Conservation (phyloP, 2,888 invertebrate genomes). For the Trachelus iudaicus region DNA sequence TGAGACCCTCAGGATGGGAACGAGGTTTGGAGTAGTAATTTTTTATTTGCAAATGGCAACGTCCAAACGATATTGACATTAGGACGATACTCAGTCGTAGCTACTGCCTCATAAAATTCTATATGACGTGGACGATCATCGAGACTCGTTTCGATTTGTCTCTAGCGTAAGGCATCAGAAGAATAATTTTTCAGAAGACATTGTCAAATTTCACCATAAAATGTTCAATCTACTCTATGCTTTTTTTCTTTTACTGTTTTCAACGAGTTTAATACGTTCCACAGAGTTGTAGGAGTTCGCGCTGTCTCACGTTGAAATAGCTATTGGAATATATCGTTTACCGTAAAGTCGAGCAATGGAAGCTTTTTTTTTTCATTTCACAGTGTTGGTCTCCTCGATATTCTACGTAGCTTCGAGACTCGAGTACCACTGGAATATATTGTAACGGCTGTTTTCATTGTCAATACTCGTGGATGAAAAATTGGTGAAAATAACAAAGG, state of each 20-base stretch:
- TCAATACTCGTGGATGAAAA: background rate
- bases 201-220: background rate
- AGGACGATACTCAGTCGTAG: background rate
- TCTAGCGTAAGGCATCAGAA: background rate
- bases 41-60: background rate
- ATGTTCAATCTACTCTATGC: background rate
- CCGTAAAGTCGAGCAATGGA: background rate
- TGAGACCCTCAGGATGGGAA: background rate
- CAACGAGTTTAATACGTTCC: background rate
- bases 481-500: background rate
- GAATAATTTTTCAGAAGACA: background rate
- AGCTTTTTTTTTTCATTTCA: background rate
- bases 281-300: background rate
- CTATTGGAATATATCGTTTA: background rate
- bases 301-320: background rate
- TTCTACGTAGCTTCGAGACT: background rate
- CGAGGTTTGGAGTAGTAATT: background rate
- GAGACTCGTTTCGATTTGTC: background rate
- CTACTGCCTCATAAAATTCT: background rate
- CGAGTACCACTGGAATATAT: background rate
- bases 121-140: background rate
- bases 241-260: background rate
- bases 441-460: background rate
- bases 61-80: background rate
- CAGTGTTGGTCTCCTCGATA: background rate